Base-by-base conservation (phyloP, 2,113 vertebrate genomes). In the Apaloderma vittatum region DNA sequence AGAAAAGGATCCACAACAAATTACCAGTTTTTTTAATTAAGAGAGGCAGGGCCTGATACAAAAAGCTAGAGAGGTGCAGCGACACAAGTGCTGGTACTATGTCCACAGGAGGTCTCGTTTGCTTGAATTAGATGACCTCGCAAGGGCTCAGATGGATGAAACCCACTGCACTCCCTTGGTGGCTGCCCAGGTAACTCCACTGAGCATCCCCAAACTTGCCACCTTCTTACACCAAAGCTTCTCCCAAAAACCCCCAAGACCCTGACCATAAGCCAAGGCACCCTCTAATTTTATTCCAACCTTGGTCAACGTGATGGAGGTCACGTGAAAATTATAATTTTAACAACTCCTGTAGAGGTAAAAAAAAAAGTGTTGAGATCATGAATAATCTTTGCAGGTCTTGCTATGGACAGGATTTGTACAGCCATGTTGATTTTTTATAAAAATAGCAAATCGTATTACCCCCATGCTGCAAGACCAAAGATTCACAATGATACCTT, bases 391-490 rank as follows among this genome's bases (percentile, higher is more conserved):
- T 93, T 95, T 86, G 88, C 96, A 92, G 90, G 36, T 82, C 96
- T 94, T 76, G 61, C 9, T 40, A 68, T 51, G 75, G 91, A 88
- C 58, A 66, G 96, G 98, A 98, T 98, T 98, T 97, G 84, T 72
- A 74, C 82, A 32, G 77, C 73, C 95, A 93, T 97, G 90, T 71
- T 93, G 86, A 93, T 95, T 97, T 97, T 93, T 95, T 93, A 95
- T 91, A 97, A 98, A 98, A 97, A 98, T 98, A 98, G 98, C 81
- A 98, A 98, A 98, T 97, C 97, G 93, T 93, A 97, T 98, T 97
- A 97, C 94, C 88, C 61, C 90, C 88, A 78, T 93, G 96, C 82
- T 92, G 59, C 93, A 93, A 95, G 89, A 90, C 92, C 97, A 96
- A 58, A 94, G 97, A 95, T 90, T 96, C 88, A 86, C 97, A 98